Conservation (phyloP, 2,113 vertebrate genomes). For the Silurus meridionalis region DNA sequence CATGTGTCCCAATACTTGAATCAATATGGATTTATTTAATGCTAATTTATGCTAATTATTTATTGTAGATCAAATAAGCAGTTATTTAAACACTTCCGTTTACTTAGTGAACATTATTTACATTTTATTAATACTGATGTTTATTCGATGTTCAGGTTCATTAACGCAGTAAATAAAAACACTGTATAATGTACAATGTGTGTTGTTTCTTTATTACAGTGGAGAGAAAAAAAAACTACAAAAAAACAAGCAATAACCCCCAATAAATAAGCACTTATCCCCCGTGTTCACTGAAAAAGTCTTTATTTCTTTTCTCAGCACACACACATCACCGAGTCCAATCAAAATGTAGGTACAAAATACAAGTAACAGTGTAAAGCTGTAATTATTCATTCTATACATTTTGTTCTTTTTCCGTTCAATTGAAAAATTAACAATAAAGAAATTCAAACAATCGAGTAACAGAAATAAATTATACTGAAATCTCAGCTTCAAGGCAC, state of each 20-base stretch:
- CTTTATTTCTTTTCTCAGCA: not conserved
- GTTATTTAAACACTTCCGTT: not conserved
- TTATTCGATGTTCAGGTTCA: not conserved
- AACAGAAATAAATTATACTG: slow-evolving; percentile 7
- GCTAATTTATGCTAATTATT: not conserved
- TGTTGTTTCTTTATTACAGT: too few relatives aligned
- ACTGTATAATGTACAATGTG: too few relatives aligned
- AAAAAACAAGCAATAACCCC: not conserved
- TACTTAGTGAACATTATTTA: not conserved
- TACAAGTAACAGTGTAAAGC: not conserved
- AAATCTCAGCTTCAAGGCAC: not conserved
- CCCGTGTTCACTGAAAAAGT: not conserved
- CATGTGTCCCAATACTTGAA: too few relatives aligned
- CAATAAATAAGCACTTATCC: not conserved
- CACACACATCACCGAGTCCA: not conserved
- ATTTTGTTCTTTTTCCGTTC: not conserved
- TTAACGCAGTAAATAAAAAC: not conserved
- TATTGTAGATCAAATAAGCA: not conserved
- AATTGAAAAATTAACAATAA: not conserved
- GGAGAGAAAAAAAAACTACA: not conserved
- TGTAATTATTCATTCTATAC: not conserved
- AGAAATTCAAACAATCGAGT: not conserved
- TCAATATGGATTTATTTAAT: not conserved
- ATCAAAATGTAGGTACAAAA: not conserved
- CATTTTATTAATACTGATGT: not conserved